Evolutionary conservation across 2,113 vertebrate species (phyloP).

Genomic region (Sylvilagus bachmani): DNA sequence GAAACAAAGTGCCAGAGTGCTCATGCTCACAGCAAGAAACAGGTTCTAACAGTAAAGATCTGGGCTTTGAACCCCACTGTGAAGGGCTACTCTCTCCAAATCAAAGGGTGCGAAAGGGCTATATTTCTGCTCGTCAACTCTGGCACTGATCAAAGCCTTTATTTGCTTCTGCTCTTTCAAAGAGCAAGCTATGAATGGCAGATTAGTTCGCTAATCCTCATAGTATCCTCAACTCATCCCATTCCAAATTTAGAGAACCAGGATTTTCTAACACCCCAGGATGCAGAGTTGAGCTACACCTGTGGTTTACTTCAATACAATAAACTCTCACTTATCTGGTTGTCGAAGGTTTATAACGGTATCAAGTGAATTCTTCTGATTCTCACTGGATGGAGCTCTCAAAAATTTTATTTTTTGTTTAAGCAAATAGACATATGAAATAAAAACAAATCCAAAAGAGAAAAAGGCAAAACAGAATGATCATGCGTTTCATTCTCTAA

Average conservation of each 20-base stretch:
- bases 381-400: not conserved
- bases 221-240: not conserved
- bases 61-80: constrained; percentile 65
- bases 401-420: not conserved
- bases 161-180: constrained; percentile 77
- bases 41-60: constrained; percentile 70
- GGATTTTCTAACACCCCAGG: not conserved
- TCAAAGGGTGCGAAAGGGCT: constrained; percentile 65
- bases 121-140: constrained; percentile 43
- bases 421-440: constrained; percentile 41
- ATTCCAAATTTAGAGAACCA: constrained; percentile 49
- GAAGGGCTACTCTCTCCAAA: constrained; percentile 71
- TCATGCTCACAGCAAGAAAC: constrained; percentile 66
- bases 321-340: not conserved
- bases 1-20: constrained; percentile 45
- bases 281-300: not conserved
- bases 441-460: not conserved
- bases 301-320: not conserved
- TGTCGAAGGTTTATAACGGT: not conserved
- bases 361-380: not conserved
- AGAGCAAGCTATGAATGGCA: constrained; percentile 57
- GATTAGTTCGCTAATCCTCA: constrained; percentile 60
- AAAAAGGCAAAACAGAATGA: not conserved
- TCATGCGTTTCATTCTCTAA: not conserved
- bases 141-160: constrained; percentile 74